Evolutionary conservation across 1,140 invertebrate species (phyloP).

Genomic region (Lepidostoma basale): DNA sequence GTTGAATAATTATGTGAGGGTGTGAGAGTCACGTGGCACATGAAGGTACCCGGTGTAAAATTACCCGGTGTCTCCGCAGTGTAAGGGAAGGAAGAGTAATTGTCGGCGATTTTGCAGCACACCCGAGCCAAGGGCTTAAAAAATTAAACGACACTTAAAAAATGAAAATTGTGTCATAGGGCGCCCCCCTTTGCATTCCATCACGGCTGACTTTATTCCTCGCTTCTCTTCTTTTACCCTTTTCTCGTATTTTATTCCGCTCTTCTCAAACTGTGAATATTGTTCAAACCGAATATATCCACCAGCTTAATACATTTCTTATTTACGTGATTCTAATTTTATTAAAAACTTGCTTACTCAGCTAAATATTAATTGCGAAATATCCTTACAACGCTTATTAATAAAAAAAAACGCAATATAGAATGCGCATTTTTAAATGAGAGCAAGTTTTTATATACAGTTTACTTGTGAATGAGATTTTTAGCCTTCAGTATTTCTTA

Average conservation of each 20-base stretch:
- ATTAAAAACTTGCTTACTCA: too few relatives aligned
- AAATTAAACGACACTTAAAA: slow-evolving; percentile 46
- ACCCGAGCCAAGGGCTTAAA: slow-evolving; percentile 37
- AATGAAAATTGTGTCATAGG: slow-evolving; percentile 47
- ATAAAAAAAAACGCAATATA: too few relatives aligned
- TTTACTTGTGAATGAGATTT: too few relatives aligned
- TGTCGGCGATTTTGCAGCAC: slow-evolving; percentile 33
- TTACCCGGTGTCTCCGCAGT: slow-evolving; percentile 1
- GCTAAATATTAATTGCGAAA: too few relatives aligned
- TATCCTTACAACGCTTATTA: too few relatives aligned
- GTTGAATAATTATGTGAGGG: background rate
- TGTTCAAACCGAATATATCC: too few relatives aligned
- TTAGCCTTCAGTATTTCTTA: too few relatives aligned
- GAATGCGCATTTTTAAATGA: too few relatives aligned
- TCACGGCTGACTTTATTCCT: slow-evolving; percentile 31
- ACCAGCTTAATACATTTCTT: too few relatives aligned
- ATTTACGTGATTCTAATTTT: too few relatives aligned
- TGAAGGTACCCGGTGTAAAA: background rate
- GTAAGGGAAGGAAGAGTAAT: slow-evolving; percentile 41
- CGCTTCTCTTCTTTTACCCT: slow-evolving; percentile 12
- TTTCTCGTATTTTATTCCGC: background rate
- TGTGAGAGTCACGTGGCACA: background rate
- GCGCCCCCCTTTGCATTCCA: slow-evolving; percentile 35
- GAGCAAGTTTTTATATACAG: too few relatives aligned
- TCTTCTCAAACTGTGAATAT: background rate